Evolutionary conservation across 1,140 invertebrate genomes (phyloP), one percentile per base, ranked within the genome.

Genomic region (Drosophila sp.): DNA sequence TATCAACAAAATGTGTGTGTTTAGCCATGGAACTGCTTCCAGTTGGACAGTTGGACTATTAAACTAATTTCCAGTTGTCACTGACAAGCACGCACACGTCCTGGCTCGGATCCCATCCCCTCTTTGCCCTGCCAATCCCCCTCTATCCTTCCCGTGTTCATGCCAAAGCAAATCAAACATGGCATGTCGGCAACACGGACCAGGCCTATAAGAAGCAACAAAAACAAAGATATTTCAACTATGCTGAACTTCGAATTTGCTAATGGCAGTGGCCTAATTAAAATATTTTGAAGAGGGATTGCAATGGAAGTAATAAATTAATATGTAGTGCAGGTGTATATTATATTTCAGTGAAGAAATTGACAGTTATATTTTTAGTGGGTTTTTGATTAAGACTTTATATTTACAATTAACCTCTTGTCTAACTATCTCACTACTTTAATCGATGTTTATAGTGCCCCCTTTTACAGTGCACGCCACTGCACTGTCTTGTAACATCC

Each of bases 41-140:
- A 50, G 46, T 29, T 38, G 59, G 36, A 41, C 46, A 76, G 56
- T 89, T 63, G 78, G 81, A 87, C 81, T 86, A 86, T 86, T 86
- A 86, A 86, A 86, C 81, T 86, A 86, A 86, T 86, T 87, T 86
- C 82, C 63, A 86, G 81, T 86, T 86, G 82, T 86, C 81, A 87
- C 70, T 76, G 81, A 76, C 66, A 77, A 78, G 81, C 81, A 86
- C 81, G 81, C 81, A 86, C 81, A 72, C 41, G 54, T 67, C 51
- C 70, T 58, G 21, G 8, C n/a, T 40, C 21, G 34, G 59, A 36
- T 36, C 18, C 21, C 57, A 32, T 18, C 6, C 41, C 40, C 34
- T 50, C 36, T 40, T 16, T 18, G 4, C 16, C 14, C 34, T 16
- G 14, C 0, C 1, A 3, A n/a, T n/a, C n/a, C n/a, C n/a, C n/a